Conservation (phyloP, 2,113 vertebrate genomes). For the Perccottus glenii region DNA sequence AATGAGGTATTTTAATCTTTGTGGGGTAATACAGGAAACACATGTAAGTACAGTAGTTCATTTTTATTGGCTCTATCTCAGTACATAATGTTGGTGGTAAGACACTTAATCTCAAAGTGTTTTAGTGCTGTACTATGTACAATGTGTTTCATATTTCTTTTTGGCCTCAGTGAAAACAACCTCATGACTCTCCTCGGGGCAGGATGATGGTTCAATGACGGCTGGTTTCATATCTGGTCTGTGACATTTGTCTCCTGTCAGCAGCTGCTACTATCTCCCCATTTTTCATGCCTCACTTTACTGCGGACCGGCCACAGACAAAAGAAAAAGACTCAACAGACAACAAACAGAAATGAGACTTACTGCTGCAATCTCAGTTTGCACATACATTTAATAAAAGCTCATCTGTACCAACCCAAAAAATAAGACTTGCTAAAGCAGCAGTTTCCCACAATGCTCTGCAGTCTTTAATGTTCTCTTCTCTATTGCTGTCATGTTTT, state of each 20-base stretch:
- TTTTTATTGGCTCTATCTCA: slow-evolving; percentile 28
- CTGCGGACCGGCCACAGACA: background rate
- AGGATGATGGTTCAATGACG: slow-evolving; percentile 30
- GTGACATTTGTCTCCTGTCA: slow-evolving; percentile 24
- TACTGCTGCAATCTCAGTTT: background rate
- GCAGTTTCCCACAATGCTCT: slow-evolving; percentile 19
- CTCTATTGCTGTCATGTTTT: slow-evolving; percentile 38
- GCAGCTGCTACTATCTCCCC: background rate
- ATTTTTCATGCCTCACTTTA: slow-evolving; percentile 4
- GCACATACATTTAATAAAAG: slow-evolving; percentile 7
- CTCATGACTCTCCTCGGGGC: slow-evolving; percentile 25
- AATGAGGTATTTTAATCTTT: background rate
- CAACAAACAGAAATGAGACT: background rate
- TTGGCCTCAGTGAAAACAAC: too few relatives aligned
- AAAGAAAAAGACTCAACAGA: background rate
- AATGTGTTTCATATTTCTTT: slow-evolving; percentile 1
- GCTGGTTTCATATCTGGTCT: slow-evolving; percentile 27
- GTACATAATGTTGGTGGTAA: slow-evolving; percentile 20
- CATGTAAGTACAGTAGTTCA: background rate
- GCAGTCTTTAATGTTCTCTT: slow-evolving; percentile 18
- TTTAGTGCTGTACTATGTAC: slow-evolving; percentile 24
- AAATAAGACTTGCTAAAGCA: slow-evolving; percentile 7
- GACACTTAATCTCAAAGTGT: slow-evolving; percentile 12
- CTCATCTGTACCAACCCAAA: background rate
- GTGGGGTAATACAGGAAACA: background rate